These are phyloP conservation scores for Vesta saturnalis DNA, from an alignment of 2,888 invertebrate species.

Conservation along the genomic window DNA sequence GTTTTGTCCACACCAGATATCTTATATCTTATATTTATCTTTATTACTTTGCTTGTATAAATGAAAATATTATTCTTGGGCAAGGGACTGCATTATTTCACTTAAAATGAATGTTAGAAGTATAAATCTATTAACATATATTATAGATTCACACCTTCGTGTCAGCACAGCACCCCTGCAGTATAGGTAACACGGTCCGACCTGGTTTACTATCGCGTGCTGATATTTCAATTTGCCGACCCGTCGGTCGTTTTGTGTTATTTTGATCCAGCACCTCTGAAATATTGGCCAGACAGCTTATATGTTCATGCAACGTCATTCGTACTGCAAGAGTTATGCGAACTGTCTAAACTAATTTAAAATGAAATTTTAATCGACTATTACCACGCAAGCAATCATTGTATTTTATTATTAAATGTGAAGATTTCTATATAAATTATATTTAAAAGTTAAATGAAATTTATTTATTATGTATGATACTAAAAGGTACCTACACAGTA, in stretches of 20 bases:
- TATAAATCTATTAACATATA: no score
- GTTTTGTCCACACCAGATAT: no score
- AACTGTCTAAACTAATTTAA: conserved; percentile 47
- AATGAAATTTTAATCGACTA: conserved; percentile 46
- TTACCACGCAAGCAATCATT: conserved; percentile 30
- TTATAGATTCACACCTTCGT: conserved; percentile 40
- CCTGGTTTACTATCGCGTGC: conserved; percentile 50
- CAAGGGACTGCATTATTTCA: no score
- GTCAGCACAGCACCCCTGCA: conserved; percentile 41
- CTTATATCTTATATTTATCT: no score
- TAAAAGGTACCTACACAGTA: neutral
- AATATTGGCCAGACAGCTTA: conserved; percentile 50
- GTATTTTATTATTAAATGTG: conserved; percentile 14
- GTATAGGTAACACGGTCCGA: conserved; percentile 34
- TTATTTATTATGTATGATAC: neutral
- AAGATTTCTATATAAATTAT: neutral
- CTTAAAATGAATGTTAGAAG: no score
- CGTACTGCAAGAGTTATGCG: conserved; percentile 45
- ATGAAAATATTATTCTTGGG: no score
- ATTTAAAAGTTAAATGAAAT: conserved; percentile 7
- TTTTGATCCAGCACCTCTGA: conserved; percentile 54
- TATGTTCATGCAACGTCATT: conserved; percentile 50
- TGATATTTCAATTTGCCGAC: conserved; percentile 52
- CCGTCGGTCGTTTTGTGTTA: conserved; percentile 55
- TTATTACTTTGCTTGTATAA: no score